Evolutionary conservation across 2,113 vertebrate species (phyloP).

Genomic region (Esox niger): DNA sequence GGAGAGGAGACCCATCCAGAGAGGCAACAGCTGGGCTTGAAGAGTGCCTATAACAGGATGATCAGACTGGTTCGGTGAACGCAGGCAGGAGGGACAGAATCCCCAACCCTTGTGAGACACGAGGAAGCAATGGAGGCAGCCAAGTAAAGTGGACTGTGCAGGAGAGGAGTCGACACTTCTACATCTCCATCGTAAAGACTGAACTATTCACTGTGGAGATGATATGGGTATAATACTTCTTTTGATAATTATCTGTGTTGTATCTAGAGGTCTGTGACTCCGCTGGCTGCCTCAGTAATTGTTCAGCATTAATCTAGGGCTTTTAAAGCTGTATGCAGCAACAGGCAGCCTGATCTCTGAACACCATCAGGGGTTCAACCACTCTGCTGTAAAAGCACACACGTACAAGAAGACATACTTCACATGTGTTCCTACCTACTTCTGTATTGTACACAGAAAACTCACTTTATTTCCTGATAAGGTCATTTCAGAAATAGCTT

Average conservation of each 20-base stretch:
- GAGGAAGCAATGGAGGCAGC: background rate
- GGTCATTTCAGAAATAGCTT: constrained; percentile 16
- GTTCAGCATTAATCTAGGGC: no score
- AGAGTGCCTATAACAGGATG: no score
- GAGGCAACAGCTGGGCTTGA: no score
- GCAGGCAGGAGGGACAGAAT: background rate
- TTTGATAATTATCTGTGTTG: no score
- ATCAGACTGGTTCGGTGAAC: background rate
- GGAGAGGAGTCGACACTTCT: background rate
- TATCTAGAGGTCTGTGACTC: no score
- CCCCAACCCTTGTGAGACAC: background rate
- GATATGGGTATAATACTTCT: constrained; percentile 55
- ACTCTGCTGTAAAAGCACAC: constrained; percentile 60
- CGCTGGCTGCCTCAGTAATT: no score
- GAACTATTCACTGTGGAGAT: constrained; percentile 37
- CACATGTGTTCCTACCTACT: no score
- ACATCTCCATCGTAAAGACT: background rate
- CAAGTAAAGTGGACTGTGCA: background rate
- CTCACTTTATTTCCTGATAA: no score
- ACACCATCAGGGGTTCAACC: constrained; percentile 62
- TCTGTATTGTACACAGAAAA: no score
- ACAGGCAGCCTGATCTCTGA: constrained; percentile 62
- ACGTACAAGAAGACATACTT: constrained; percentile 63
- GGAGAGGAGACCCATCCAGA: background rate
- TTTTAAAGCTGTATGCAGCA: constrained; percentile 57